A percentile compares a stretch with the other conserved stretches of the same genome.
Conservation (phyloP, 2,888 invertebrate genomes). For the Perdita meconis region DNA sequence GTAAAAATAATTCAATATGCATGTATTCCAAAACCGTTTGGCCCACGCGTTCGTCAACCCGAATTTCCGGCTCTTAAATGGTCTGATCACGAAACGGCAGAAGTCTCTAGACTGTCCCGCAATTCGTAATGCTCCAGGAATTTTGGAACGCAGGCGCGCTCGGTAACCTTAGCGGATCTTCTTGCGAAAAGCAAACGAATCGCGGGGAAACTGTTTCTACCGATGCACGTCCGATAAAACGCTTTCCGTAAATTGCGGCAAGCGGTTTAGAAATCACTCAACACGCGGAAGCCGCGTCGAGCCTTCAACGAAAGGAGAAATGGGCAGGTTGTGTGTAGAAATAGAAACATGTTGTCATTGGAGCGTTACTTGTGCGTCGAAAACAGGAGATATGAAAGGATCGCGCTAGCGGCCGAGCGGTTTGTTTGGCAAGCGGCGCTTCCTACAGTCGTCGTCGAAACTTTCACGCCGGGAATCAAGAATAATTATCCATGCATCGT, state of each 20-base stretch:
- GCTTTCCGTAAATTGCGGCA: neutral
- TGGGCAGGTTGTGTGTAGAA: neutral
- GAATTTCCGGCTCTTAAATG: neutral
- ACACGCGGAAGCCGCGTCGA: slow-evolving; percentile 21
- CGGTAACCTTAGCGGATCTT: too few relatives aligned
- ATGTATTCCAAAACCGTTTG: slow-evolving; percentile 5
- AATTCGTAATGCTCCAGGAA: slow-evolving; percentile 7
- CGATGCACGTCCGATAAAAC: neutral
- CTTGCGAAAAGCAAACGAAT: neutral
- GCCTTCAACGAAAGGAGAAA: slow-evolving; percentile 10
- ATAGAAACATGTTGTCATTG: slow-evolving; percentile 5
- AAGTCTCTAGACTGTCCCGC: too few relatives aligned
- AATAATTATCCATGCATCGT: slow-evolving; percentile 62
- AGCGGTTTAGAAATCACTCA: neutral
- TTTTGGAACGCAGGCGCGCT: neutral
- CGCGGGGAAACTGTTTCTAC: neutral
- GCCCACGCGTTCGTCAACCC: neutral
- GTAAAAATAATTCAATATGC: neutral
- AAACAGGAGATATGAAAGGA: slow-evolving; percentile 18
- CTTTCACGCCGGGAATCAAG: slow-evolving; percentile 63
- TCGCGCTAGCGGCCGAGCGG: neutral
- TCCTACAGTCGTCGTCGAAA: slow-evolving; percentile 56
- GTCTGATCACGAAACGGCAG: neutral
- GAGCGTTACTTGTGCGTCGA: slow-evolving; percentile 31
- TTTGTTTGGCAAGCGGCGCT: slow-evolving; percentile 48